Evolutionary conservation across 2,113 vertebrate species (phyloP).

Genomic region (Grallaria varia): DNA sequence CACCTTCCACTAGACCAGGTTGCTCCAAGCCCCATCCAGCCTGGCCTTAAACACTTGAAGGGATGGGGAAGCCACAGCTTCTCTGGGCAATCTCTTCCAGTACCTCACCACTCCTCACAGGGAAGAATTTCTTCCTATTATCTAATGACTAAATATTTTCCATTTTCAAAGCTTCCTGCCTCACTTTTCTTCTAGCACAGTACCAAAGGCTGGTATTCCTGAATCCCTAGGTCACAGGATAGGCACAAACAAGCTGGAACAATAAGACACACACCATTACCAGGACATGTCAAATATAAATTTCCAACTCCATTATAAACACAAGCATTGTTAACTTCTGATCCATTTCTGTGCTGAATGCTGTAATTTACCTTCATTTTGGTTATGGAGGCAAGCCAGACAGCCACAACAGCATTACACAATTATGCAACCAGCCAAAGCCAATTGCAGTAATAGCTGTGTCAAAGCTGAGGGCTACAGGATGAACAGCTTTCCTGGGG

Average conservation of each 20-base stretch:
- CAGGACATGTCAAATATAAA: background rate
- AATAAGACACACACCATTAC: background rate
- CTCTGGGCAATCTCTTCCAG: background rate
- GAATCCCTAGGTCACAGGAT: background rate
- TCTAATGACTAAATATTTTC: background rate
- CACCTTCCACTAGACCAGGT: rapidly evolving
- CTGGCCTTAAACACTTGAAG: background rate
- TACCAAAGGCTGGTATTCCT: background rate
- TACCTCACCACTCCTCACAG: rapidly evolving
- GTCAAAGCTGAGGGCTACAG: background rate
- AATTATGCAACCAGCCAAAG: background rate
- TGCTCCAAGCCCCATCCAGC: background rate
- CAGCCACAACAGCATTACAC: constrained; percentile 22
- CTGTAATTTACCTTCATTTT: constrained; percentile 51
- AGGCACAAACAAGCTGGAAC: background rate
- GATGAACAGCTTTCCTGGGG: background rate
- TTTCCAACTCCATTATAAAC: background rate
- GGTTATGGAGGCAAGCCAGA: constrained; percentile 31
- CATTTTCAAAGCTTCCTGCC: background rate
- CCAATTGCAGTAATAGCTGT: background rate
- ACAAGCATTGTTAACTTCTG: constrained; percentile 12
- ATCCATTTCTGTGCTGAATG: constrained; percentile 14
- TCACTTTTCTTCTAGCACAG: background rate
- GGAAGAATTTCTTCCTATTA: background rate
- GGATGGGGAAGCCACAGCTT: background rate